A percentile compares a stretch with the other conserved stretches of the same genome.
phyloP scores from a whole-genome alignment of 2,113 vertebrate species.

The Chelonoidis abingdonii region DNA sequence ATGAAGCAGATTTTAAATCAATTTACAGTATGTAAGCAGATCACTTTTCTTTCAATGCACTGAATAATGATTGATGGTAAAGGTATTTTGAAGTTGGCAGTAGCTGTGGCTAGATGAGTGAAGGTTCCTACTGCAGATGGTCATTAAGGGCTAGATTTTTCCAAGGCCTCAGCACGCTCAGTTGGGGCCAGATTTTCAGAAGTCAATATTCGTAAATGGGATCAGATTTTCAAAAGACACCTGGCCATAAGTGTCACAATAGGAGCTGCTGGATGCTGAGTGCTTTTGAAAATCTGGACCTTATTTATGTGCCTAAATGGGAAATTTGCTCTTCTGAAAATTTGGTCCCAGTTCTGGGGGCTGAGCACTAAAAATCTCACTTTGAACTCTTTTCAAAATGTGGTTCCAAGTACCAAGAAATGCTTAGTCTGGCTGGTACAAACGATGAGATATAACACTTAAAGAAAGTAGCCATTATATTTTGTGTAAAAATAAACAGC shows the following conservation, averaged over 20 bases:
- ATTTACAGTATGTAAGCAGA: conserved; percentile 26
- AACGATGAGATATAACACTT: background rate
- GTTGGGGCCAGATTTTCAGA: background rate
- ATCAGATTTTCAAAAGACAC: background rate
- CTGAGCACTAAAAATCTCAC: background rate
- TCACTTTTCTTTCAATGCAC: background rate
- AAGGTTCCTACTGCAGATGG: background rate
- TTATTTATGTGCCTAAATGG: background rate
- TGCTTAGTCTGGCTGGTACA: background rate
- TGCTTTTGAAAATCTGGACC: background rate
- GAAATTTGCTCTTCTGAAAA: background rate
- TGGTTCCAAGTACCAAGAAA: background rate
- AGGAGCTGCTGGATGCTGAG: background rate
- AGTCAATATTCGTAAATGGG: background rate
- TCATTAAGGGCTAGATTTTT: conserved; percentile 20
- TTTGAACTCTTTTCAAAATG: background rate
- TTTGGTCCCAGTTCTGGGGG: background rate
- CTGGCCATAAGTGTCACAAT: accelerated
- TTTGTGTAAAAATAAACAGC: background rate
- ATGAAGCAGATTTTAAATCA: background rate
- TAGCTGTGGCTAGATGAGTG: background rate
- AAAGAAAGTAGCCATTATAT: background rate
- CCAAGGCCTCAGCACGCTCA: background rate
- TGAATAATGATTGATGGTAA: background rate
- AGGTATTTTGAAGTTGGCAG: background rate